phyloP scores from a whole-genome alignment of 2,113 vertebrate genomes.

The Tetrao urogallus region DNA sequence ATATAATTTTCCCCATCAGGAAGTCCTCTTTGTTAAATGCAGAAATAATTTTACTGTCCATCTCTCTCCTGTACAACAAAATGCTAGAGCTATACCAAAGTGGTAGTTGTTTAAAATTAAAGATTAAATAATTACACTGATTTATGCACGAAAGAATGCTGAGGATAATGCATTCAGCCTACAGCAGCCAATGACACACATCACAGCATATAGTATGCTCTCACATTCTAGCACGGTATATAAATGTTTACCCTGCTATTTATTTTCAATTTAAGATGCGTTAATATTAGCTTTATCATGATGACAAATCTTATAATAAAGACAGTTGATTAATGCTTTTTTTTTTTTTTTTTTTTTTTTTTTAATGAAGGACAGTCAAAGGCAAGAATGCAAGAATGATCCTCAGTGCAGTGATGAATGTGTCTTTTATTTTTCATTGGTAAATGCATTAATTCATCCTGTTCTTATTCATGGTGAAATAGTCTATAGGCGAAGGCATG shows the following conservation, averaged over 20 bases:
- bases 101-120: conserved; percentile 1
- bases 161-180: not conserved
- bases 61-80: not conserved
- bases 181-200: conserved; percentile 5
- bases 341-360: not conserved
- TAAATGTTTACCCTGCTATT: not conserved
- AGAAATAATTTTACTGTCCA: conserved; percentile 22
- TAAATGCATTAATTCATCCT: not conserved
- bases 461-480: not conserved
- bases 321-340: not conserved
- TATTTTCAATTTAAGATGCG: conserved; percentile 51
- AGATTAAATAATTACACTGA: conserved; percentile 45
- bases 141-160: not conserved
- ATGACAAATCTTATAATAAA: conserved; percentile 53
- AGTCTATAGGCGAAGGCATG: not conserved
- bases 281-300: conserved; percentile 45
- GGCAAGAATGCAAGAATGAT: not conserved
- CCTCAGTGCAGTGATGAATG: conserved; percentile 4
- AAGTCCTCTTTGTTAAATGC: conserved; percentile 11
- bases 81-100: not conserved
- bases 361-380: conserved; percentile 38
- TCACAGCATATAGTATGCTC: not conserved
- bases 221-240: not conserved
- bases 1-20: conserved; percentile 29
- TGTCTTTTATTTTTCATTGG: not conserved